phyloP scores from a whole-genome alignment of 2,888 invertebrate species.

The Acleris holmiana region DNA sequence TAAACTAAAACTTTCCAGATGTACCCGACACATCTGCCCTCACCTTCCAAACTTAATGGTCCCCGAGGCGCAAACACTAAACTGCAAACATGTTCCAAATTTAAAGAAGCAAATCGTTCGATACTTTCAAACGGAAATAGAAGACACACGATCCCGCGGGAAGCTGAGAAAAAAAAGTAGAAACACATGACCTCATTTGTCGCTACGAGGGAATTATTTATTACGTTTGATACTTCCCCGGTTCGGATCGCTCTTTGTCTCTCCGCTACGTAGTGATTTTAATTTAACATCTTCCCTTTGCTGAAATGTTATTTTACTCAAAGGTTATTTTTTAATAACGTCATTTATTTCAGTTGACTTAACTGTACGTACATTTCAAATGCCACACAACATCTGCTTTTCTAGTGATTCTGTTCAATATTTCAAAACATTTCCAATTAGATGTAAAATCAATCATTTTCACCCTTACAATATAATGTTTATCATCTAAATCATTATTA shows the following conservation, averaged over 20 bases:
- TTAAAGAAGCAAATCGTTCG: constrained; percentile 81
- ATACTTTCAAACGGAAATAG: constrained; percentile 82
- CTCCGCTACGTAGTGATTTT: constrained; percentile 64
- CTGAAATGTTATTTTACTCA: constrained; percentile 40
- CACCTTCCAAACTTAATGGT: constrained; percentile 70
- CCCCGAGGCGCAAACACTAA: constrained; percentile 78
- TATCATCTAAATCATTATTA: constrained; percentile 42
- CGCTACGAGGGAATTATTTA: constrained; percentile 80
- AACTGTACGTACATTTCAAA: background rate
- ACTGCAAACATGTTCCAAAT: constrained; percentile 81
- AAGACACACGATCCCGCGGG: constrained; percentile 83
- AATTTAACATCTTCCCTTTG: constrained; percentile 56
- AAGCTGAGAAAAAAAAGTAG: constrained; percentile 79
- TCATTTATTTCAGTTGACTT: background rate
- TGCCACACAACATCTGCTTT: background rate
- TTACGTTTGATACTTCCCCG: constrained; percentile 77
- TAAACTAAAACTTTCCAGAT: constrained; percentile 66
- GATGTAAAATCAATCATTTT: constrained; percentile 23
- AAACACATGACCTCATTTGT: constrained; percentile 85
- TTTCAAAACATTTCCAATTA: constrained; percentile 19
- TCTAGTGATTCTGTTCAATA: constrained; percentile 5
- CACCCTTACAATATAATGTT: constrained; percentile 35
- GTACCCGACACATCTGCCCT: constrained; percentile 70
- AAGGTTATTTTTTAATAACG: background rate
- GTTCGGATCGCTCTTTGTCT: constrained; percentile 70